Evolutionary conservation across 2,113 vertebrate genomes (phyloP).

Genomic region (Bungarus multicinctus): DNA sequence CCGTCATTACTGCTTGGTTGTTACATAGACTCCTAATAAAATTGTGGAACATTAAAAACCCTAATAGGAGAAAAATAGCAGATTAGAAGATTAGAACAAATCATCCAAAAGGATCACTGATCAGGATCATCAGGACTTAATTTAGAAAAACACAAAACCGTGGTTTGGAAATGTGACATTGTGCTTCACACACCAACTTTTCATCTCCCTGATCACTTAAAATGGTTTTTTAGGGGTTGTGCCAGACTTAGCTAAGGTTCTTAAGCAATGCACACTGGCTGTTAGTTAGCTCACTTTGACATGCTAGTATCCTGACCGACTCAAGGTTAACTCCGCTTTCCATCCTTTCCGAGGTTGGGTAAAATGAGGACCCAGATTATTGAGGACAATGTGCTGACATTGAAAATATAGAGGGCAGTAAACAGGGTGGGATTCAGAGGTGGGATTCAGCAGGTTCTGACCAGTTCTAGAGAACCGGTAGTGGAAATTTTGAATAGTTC

Average conservation of each 20-base stretch:
- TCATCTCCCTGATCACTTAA: not conserved
- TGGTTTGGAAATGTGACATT: not conserved
- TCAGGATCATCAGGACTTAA: not conserved
- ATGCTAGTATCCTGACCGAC: not conserved
- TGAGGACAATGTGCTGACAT: too few relatives aligned
- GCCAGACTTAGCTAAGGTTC: not conserved
- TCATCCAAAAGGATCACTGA: not conserved
- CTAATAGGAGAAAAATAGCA: not conserved
- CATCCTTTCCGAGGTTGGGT: too few relatives aligned
- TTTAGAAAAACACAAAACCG: not conserved
- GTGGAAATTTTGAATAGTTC: too few relatives aligned
- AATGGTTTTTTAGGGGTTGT: not conserved
- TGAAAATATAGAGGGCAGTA: too few relatives aligned
- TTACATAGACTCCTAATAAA: not conserved
- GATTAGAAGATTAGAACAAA: not conserved
- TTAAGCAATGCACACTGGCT: not conserved
- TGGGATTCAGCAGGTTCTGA: too few relatives aligned
- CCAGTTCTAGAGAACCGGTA: too few relatives aligned
- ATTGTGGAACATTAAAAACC: not conserved
- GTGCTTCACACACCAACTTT: not conserved
- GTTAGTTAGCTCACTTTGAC: not conserved
- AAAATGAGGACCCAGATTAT: too few relatives aligned
- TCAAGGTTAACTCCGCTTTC: not conserved
- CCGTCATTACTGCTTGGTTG: not conserved
- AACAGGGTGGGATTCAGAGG: too few relatives aligned